Evolutionary conservation across 2,797 vertebrate genomes (phyloP), one percentile per base, ranked within the genome.

Genomic region (Sebastes hubbsi): DNA sequence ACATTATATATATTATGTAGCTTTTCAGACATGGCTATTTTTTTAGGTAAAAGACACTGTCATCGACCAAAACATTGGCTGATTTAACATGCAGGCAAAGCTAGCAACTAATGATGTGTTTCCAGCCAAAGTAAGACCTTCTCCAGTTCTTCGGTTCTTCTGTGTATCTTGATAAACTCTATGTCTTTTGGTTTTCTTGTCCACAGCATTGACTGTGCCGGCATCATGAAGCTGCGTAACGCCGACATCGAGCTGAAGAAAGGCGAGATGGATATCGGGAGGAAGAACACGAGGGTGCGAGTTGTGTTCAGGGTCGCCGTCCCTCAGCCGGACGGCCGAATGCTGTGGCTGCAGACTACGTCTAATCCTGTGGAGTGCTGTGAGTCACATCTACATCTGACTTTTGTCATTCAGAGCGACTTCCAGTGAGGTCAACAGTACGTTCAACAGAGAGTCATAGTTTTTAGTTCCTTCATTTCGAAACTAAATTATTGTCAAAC

Each of bases 231-330:
- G 89, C 96, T 99, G 70, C 96, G 98, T 12, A 99, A 99, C 85
- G 97, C 98, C 20, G 98, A 99, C 93, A 99, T 99, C 67, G 98
- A 99, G 93, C 96, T 99, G 71, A 96, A 97, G 84, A 98, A 99
- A 85, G 98, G 98, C 22, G 98, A 99, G 93, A 97, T 97, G 0
- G 97, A 99, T 74, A 97, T 98, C 54, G 98, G 98, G 54, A 96
- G 98, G 12, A 99, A 99, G 95, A 99, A 99, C 93, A 99, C 98
- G 0, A 96, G 97, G 82, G 97, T 99, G 52, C 96, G 97, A 1
- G 95, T 98, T 1, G 98, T 97, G 77, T 99, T 99, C 90, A 96
- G 98, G 78, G 98, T 97, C 9, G 95, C 96, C 67, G 90, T 99
- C 84, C 97, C 98, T 27, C 97, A 97, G 72, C 84, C 93, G 29